These are phyloP conservation scores for Petrocephalus schoutedeni DNA, from an alignment of 2,797 vertebrate species.

Conservation along the genomic window DNA sequence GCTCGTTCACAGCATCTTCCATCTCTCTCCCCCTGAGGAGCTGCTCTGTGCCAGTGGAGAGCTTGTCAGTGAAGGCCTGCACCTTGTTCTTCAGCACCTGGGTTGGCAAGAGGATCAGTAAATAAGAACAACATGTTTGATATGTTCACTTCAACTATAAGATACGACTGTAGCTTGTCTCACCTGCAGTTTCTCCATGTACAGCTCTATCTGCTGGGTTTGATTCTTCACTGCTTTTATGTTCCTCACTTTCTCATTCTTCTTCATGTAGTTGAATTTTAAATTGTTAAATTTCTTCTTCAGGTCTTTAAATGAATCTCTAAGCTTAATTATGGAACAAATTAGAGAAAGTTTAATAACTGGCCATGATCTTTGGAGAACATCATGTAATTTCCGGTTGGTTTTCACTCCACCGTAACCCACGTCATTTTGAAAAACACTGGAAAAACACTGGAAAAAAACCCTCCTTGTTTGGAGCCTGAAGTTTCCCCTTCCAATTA, in stretches of 20 bases:
- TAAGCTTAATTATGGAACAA: conserved; percentile 59
- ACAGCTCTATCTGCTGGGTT: conserved; percentile 72
- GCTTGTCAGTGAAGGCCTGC: conserved; percentile 58
- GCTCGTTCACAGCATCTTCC: conserved; percentile 61
- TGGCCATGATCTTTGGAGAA: not conserved
- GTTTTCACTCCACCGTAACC: too few species aligned
- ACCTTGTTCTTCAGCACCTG: conserved; percentile 74
- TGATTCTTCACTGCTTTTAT: conserved; percentile 72
- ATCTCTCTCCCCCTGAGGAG: conserved; percentile 50
- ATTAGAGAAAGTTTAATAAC: not conserved
- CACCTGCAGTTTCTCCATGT: conserved; percentile 75
- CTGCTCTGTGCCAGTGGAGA: conserved; percentile 50
- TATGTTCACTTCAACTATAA: not conserved
- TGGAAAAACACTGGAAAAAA: too few species aligned
- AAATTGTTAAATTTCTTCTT: conserved; percentile 85
- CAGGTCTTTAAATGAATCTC: conserved; percentile 77
- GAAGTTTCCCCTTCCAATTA: too few species aligned
- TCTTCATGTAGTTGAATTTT: conserved; percentile 80
- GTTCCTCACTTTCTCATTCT: conserved; percentile 72
- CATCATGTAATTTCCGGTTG: not conserved
- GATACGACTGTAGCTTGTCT: not conserved
- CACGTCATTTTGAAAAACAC: too few species aligned
- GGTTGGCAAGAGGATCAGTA: not conserved
- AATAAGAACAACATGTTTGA: not conserved
- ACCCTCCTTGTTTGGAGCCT: too few species aligned